Evolutionary conservation across 2,888 invertebrate genomes (phyloP), one percentile per base, ranked within the genome.

Genomic region (Ditula angustiorana): DNA sequence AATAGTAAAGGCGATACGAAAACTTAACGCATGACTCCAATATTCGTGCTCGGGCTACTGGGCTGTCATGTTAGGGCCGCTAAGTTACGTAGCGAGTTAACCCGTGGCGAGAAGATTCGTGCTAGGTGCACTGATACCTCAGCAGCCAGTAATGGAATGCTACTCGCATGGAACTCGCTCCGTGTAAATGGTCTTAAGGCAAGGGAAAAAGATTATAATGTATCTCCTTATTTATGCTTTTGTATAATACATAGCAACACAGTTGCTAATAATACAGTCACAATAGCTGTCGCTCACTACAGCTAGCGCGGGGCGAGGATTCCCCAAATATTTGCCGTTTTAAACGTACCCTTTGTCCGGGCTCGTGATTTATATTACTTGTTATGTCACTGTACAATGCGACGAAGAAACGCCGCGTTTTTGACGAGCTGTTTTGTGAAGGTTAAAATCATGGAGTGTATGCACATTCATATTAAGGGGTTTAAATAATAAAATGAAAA

Each of bases 341-440:
- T 64, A 64, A 64, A 59, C 64, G 46, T 30, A 24, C 47, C 64
- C 59, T 64, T 64, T 64, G 64, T 64, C 46, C 52, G 28, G 28
- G 19, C 44, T 21, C 52, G 64, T 64, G 64, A 64, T 64, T 64
- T 64, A 64, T 64, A 64, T 64, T 64, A 64, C 64, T 64, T 64
- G 64, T 64, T 59, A 59, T 53, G 44, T 59, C 59, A 64, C 64
- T 53, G 21, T 13, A 35, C 28, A 35, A 21, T 26, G 21, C 0
- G 13, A n/a, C 8, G 8, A 21, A 26, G 1, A 52, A 57, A 58
- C 41, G 50, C 44, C 1, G 57, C 50, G 63, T 33, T 33, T 59
- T 61, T 53, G 4, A 5, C 2, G 2, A 44, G 44, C 23, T n/a
- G 16, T 62, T 62, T 44, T 41, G 24, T 5, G 1, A n/a, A 19